phyloP scores from a whole-genome alignment of 2,113 vertebrate genomes.

The Sula dactylatra region DNA sequence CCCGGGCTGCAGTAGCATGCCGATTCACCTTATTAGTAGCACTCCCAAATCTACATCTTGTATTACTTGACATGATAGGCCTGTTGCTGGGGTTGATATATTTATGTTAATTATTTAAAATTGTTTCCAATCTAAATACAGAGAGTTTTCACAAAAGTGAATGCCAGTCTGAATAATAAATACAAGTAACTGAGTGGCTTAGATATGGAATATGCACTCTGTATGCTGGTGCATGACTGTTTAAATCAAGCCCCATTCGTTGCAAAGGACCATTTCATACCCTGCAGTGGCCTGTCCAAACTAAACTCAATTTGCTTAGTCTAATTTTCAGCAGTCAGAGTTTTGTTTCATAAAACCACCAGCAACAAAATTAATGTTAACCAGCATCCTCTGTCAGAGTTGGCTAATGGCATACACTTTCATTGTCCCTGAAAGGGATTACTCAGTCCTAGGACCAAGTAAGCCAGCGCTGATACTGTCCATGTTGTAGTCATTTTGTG shows the following conservation, averaged over 20 bases:
- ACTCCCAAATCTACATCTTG: background rate
- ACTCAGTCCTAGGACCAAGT: background rate
- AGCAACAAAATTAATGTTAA: background rate
- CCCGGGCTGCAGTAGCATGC: background rate
- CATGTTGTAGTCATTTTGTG: background rate
- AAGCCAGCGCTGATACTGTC: background rate
- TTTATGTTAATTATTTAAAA: slow-evolving; percentile 30
- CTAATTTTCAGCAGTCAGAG: background rate
- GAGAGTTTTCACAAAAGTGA: background rate
- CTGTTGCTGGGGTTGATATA: background rate
- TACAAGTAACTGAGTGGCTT: background rate
- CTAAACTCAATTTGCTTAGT: background rate
- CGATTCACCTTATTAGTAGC: background rate
- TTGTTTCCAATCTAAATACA: slow-evolving; percentile 6
- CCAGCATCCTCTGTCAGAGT: background rate
- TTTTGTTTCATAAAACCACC: background rate
- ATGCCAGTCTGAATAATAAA: background rate
- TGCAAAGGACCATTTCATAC: background rate
- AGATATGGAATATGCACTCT: background rate
- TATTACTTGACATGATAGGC: background rate
- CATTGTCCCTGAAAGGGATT: background rate
- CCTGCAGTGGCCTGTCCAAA: background rate
- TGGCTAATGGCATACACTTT: background rate
- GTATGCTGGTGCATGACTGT: background rate
- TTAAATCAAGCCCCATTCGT: background rate